A percentile compares a stretch with the other conserved stretches of the same genome.
These are phyloP conservation scores for Linepithema humile DNA, from an alignment of 1,140 invertebrate species.

Conservation along the genomic window DNA sequence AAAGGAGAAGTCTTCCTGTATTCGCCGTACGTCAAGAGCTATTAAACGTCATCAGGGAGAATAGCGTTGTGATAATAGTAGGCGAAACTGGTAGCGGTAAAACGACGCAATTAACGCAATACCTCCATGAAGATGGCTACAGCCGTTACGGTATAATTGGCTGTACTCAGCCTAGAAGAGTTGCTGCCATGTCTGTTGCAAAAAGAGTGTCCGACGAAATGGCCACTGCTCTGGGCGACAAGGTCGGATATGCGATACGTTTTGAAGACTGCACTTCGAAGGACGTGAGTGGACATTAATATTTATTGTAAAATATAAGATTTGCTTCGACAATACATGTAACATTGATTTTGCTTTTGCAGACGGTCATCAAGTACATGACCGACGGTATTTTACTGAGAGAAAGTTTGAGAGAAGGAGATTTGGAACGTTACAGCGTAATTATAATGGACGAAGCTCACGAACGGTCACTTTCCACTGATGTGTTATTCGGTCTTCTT, in stretches of 20 bases:
- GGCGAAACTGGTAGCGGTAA: constrained; percentile 99
- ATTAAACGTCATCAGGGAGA: constrained; percentile 96
- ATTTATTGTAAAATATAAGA: background rate
- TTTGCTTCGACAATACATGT: background rate
- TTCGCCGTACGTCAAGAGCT: constrained; percentile 98
- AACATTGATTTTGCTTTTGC: constrained; percentile 74
- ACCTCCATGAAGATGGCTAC: constrained; percentile 99
- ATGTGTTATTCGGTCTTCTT: constrained; percentile 98
- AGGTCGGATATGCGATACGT: constrained; percentile 99
- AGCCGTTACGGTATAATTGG: constrained; percentile 97
- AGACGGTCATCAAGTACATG: constrained; percentile 99
- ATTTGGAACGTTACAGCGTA: constrained; percentile 97
- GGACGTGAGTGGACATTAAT: constrained; percentile 78
- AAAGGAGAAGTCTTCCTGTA: constrained; percentile 96
- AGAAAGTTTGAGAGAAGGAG: constrained; percentile 97
- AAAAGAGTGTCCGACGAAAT: constrained; percentile 99
- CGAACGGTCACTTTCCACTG: constrained; percentile 98
- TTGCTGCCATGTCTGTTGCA: constrained; percentile 99
- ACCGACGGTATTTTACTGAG: constrained; percentile 99
- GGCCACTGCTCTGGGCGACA: constrained; percentile 94
- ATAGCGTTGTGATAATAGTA: constrained; percentile 97
- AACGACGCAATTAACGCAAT: constrained; percentile 99
- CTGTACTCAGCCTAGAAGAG: constrained; percentile 91
- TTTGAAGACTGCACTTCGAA: constrained; percentile 99
- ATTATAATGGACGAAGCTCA: constrained; percentile 99